Evolutionary conservation across 1,140 invertebrate genomes (phyloP).

Genomic region (Dendrolimus punctatus): DNA sequence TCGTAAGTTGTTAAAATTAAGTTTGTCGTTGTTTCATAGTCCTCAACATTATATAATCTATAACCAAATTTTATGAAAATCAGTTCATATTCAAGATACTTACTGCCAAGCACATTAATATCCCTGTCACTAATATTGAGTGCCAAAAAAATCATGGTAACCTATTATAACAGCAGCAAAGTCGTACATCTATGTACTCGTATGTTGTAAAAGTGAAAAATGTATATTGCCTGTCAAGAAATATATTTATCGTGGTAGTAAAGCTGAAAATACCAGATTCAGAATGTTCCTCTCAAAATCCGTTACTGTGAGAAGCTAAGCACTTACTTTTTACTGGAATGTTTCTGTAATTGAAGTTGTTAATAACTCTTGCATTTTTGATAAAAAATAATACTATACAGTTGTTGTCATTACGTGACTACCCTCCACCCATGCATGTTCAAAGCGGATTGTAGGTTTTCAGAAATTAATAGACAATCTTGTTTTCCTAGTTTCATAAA

Average conservation of each 20-base stretch:
- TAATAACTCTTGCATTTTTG: too few relatives aligned
- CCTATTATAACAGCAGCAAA: constrained; percentile 3
- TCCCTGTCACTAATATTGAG: constrained; percentile 1
- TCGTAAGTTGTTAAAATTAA: too few relatives aligned
- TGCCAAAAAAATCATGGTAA: constrained; percentile 4
- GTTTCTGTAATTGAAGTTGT: too few relatives aligned
- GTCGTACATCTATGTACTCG: constrained; percentile 21
- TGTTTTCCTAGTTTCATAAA: too few relatives aligned
- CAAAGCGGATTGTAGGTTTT: too few relatives aligned
- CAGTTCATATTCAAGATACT: background rate
- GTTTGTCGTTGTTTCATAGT: too few relatives aligned
- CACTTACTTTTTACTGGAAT: background rate
- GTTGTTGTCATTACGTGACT: too few relatives aligned
- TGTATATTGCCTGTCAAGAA: constrained; percentile 36
- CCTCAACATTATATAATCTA: too few relatives aligned
- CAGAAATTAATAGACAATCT: too few relatives aligned
- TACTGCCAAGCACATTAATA: background rate
- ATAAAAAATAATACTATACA: too few relatives aligned
- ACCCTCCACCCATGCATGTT: too few relatives aligned
- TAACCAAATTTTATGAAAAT: too few relatives aligned
- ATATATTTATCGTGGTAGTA: constrained; percentile 43
- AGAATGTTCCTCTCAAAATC: constrained; percentile 30
- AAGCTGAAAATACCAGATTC: constrained; percentile 38
- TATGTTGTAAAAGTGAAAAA: constrained; percentile 39
- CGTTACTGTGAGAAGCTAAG: constrained; percentile 14